phyloP scores from a whole-genome alignment of 1,140 invertebrate genomes.

The Dendrolimus punctatus region DNA sequence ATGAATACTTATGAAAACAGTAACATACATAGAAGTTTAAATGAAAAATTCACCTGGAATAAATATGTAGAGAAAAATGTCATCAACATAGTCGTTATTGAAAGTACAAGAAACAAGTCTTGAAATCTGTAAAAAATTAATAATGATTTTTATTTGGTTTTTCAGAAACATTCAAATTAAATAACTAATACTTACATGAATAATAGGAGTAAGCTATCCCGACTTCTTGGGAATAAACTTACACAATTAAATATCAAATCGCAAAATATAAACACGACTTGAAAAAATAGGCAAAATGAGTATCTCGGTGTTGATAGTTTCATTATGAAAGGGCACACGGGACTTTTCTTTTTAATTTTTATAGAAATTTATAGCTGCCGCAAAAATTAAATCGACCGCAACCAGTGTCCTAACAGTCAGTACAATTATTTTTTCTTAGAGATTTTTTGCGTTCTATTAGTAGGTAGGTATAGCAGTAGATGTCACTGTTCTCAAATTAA shows the following conservation, averaged over 20 bases:
- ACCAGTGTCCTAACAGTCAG: too few species aligned
- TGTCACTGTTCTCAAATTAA: too few species aligned
- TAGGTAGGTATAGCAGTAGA: too few species aligned
- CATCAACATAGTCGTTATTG: conserved; percentile 76
- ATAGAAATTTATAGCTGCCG: not conserved
- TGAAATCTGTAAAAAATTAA: conserved; percentile 73
- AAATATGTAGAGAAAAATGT: conserved; percentile 82
- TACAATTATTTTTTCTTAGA: too few species aligned
- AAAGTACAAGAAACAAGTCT: conserved; percentile 78
- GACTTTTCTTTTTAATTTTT: not conserved
- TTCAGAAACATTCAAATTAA: not conserved
- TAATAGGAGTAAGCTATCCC: conserved; percentile 49
- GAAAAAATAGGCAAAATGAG: conserved; percentile 49
- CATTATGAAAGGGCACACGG: conserved; percentile 25
- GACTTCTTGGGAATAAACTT: conserved; percentile 56
- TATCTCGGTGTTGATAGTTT: conserved; percentile 57
- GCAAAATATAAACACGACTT: conserved; percentile 47
- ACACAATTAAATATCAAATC: conserved; percentile 60
- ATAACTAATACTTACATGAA: conserved; percentile 43
- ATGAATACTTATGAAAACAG: too few species aligned
- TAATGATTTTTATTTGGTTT: conserved; percentile 2
- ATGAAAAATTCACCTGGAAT: conserved; percentile 75
- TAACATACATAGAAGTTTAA: too few species aligned
- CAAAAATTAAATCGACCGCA: conserved; percentile 2
- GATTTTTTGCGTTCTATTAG: too few species aligned